Evolutionary conservation across 2,113 vertebrate genomes (phyloP).

Genomic region (Castor canadensis): DNA sequence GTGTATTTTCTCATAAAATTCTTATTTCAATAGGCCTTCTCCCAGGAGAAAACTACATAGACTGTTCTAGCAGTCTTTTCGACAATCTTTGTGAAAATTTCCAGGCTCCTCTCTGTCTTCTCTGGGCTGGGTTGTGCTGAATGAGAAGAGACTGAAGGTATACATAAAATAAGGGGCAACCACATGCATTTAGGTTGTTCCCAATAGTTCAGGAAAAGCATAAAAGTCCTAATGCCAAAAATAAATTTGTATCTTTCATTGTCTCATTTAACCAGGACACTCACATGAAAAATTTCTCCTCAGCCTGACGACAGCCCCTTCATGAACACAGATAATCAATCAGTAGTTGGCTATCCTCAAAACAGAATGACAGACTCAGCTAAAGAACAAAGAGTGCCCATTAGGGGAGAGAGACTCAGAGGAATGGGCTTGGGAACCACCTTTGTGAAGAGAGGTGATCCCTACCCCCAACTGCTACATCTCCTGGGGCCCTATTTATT

Average conservation of each 20-base stretch:
- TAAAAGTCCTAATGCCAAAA: constrained; percentile 28
- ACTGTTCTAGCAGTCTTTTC: neutral
- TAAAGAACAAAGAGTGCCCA: constrained; percentile 49
- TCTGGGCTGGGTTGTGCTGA: neutral
- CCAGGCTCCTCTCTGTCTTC: neutral
- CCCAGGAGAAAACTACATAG: neutral
- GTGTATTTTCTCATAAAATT: neutral
- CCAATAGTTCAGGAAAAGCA: constrained; percentile 33
- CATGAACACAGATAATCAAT: constrained; percentile 60
- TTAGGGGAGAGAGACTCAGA: constrained; percentile 1
- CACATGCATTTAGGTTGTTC: neutral
- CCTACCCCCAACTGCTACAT: constrained; percentile 35
- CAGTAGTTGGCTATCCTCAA: constrained; percentile 1
- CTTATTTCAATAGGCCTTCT: neutral
- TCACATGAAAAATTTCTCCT: constrained; percentile 39
- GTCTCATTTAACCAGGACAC: constrained; percentile 40
- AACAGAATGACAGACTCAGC: constrained; percentile 48
- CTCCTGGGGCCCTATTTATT: constrained; percentile 74
- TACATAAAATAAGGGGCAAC: neutral
- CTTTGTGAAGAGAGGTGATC: constrained; percentile 51
- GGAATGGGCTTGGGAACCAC: constrained; percentile 59
- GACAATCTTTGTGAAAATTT: neutral
- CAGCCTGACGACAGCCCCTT: constrained; percentile 33
- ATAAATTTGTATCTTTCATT: constrained; percentile 49
- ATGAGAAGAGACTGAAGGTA: neutral